Evolutionary conservation across 2,888 invertebrate genomes (phyloP), one percentile per base, ranked within the genome.

Genomic region (Lithophane semibrunnea): DNA sequence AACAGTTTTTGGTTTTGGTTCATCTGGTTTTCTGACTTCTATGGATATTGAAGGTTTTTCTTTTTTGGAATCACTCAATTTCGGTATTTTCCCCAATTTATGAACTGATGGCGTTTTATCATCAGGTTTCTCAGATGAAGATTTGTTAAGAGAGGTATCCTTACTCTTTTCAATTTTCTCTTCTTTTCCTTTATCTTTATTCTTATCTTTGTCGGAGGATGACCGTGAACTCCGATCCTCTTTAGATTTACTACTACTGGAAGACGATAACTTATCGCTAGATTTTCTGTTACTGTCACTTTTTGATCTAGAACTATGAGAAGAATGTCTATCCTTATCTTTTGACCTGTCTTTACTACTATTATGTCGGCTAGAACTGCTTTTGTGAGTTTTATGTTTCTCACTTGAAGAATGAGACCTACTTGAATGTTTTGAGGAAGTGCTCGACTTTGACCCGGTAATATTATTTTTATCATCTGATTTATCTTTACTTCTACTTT

Each of bases 1-100:
- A 0, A 99, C 99, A 60, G 99, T 99, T 95, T 99, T 99, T 8
- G 98, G 98, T 89, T 99, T 97, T 18, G 97, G 97, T 72, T 97
- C 97, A 86, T 97, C 97, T 80, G 97, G 97, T 94, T 98, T 98
- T 80, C 98, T 97, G 75, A 98, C 97, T 97, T 98, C 98, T 88
- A 98, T 98, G 0, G 98, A 98, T 93, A 98, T 98, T 5, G 98
- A 98, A 60, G 98, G 98, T 87, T 98, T 98, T 88, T 98, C 98
- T 90, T 97, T 97, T 88, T 97, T 91, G 91, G 95, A 85, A 88
- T 95, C 95, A 91, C 97, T 96, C 89, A 98, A 97, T 94, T 98
- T 98, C 0, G 98, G 98, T 89, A 98, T 98, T 94, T 98, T 98
- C 1, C 98, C 98, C 47, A 98, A 93, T 94, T 98, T 98, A 87